Evolutionary conservation across 2,113 vertebrate species (phyloP).

Genomic region (Trematomus loennbergii): DNA sequence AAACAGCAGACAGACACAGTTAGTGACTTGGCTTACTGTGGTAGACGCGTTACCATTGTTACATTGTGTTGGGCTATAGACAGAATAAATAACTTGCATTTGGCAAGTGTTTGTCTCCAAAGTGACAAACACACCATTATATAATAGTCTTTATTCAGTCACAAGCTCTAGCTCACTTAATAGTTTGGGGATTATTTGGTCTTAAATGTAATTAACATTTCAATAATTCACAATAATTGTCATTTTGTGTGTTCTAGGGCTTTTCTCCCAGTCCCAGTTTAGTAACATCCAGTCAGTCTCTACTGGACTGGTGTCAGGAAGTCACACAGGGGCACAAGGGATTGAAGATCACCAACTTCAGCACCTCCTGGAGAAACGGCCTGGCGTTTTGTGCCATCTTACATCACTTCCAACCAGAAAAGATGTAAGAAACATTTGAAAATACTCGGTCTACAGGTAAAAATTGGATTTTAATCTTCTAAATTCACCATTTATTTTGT

Average conservation of each 20-base stretch:
- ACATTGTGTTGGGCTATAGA: no score
- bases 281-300: constrained; percentile 86
- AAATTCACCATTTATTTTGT: neutral
- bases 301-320: constrained; percentile 91
- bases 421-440: constrained; percentile 83
- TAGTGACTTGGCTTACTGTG: no score
- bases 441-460: neutral
- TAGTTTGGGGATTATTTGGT: neutral
- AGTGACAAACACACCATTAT: neutral
- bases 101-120: neutral
- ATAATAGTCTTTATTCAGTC: neutral
- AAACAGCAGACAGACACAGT: neutral
- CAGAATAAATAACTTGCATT: no score
- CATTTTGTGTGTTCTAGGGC: constrained; percentile 47
- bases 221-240: neutral
- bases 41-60: no score
- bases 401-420: constrained; percentile 89
- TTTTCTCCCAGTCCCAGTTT: constrained; percentile 41
- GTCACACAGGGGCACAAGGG: constrained; percentile 86
- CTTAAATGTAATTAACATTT: neutral
- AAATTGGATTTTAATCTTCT: neutral
- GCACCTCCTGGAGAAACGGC: constrained; percentile 92
- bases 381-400: constrained; percentile 92
- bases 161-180: neutral
- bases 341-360: constrained; percentile 90